Evolutionary conservation across 2,113 vertebrate genomes (phyloP).

Genomic region (Varanus komodoensis): DNA sequence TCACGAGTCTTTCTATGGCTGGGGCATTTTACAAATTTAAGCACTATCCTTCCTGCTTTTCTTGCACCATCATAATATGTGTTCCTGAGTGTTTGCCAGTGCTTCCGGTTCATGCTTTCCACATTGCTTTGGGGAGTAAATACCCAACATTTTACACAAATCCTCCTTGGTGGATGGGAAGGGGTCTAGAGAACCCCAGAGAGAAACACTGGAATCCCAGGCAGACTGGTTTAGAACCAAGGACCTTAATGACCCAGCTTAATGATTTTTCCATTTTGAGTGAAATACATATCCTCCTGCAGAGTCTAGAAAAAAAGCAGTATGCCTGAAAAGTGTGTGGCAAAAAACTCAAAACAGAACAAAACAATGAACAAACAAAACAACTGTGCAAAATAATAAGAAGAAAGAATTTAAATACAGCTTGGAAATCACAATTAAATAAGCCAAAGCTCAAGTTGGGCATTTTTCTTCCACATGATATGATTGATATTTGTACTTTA

Average conservation of each 20-base stretch:
- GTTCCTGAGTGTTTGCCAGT: not conserved
- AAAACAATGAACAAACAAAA: too few relatives aligned
- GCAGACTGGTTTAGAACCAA: too few relatives aligned
- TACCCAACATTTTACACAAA: too few relatives aligned
- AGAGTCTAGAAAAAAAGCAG: not conserved
- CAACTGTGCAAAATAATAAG: too few relatives aligned
- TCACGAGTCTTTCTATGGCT: not conserved
- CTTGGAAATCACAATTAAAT: slow-evolving; percentile 74
- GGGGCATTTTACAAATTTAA: not conserved
- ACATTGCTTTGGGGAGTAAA: not conserved
- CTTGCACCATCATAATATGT: not conserved
- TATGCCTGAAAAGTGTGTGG: slow-evolving; percentile 20
- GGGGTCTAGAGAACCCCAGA: too few relatives aligned
- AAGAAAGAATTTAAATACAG: slow-evolving; percentile 63
- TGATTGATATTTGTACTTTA: slow-evolving; percentile 80
- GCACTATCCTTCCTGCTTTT: not conserved
- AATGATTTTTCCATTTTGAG: not conserved
- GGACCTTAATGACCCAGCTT: too few relatives aligned
- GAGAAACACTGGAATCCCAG: too few relatives aligned
- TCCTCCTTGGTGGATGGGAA: too few relatives aligned
- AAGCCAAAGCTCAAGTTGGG: slow-evolving; percentile 68
- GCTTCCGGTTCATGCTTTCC: not conserved
- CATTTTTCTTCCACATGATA: slow-evolving; percentile 59
- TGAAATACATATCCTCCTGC: not conserved
- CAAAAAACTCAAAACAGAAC: slow-evolving; percentile 38